Evolutionary conservation across 2,113 vertebrate genomes (phyloP), one percentile per base, ranked within the genome.

Genomic region (Tricholaema leucomelas): DNA sequence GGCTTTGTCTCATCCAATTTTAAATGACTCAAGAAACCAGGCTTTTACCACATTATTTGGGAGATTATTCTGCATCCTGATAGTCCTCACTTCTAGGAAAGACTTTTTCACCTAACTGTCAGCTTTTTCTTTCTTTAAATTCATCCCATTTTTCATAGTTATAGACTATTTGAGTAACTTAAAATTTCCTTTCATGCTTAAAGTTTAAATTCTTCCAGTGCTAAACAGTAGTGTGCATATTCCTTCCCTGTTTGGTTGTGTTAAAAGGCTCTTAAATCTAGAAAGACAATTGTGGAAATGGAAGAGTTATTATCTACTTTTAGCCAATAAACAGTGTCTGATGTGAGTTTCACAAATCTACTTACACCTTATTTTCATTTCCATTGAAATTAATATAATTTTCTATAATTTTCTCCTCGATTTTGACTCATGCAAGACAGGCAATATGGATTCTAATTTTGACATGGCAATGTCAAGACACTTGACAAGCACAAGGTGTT

Each of bases 1-100:
- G 90, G 79, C 92, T 97, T 97, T 94, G 81, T 96, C 88, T 78
- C 54, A 88, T 96, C 93, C n/a, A 61, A 38, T 91, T 96, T 91
- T 55, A 91, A 94, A 93, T 63, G 79, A 92, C 91, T 96, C 63
- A 76, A 96, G 89, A 92, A 71, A 24, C 15, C 85, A 96, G 95
- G 81, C 81, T 96, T 88, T 88, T 85, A 96, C 83, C n/a, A n/a
- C 46, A 86, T 94, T 89, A 71, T 93, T 92, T 85, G 93, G 88
- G 93, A 97, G 59, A 78, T 83, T 89, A 46, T 94, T 90, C 78
- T 82, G 85, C 90, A 91, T 48, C 87, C 92, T 96, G 95, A 96
- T 78, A 95, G 70, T 81, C 50, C 73, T 95, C 66, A 91, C 83
- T 82, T 73, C 82, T 75, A 81, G 73, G 75, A 92, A 88, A 85